Evolutionary conservation across 1,140 invertebrate species (phyloP).

Genomic region (Drosophila leontia): DNA sequence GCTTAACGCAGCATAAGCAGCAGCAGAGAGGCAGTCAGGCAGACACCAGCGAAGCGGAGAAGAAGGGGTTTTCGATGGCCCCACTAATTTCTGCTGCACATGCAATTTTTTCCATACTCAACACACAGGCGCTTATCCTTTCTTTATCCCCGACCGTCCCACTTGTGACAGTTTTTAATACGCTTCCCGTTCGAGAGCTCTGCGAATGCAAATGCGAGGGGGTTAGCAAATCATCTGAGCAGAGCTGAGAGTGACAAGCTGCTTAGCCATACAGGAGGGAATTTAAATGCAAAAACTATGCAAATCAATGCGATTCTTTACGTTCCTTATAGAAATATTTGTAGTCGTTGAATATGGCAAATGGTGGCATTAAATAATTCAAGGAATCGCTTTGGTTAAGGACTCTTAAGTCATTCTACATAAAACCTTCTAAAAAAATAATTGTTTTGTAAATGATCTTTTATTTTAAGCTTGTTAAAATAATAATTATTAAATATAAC

Average conservation of each 20-base stretch:
- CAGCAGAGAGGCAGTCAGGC: slow-evolving; percentile 43
- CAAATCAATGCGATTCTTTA: slow-evolving; percentile 9
- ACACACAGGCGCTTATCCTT: slow-evolving; percentile 18
- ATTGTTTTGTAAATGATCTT: not conserved
- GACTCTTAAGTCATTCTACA: not conserved
- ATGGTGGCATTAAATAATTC: not conserved
- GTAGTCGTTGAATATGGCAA: no score
- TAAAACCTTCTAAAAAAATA: no score
- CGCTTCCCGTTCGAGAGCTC: slow-evolving; percentile 49
- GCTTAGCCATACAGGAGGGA: not conserved
- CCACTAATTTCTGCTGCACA: slow-evolving; percentile 79
- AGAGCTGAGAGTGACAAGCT: slow-evolving; percentile 25
- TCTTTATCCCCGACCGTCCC: slow-evolving; percentile 1
- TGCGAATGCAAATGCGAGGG: slow-evolving; percentile 40
- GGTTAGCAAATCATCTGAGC: slow-evolving; percentile 34
- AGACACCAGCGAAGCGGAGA: slow-evolving; percentile 19
- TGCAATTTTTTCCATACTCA: slow-evolving; percentile 60
- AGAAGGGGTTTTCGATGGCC: slow-evolving; percentile 38
- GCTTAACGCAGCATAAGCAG: slow-evolving; percentile 79
- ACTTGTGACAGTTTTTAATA: slow-evolving; percentile 68
- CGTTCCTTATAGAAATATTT: not conserved
- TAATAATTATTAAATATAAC: not conserved
- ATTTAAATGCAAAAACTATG: slow-evolving; percentile 22
- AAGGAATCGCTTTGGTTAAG: not conserved
- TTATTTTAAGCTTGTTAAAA: not conserved